Evolutionary conservation across 2,888 invertebrate genomes (phyloP), one percentile per base, ranked within the genome.

Genomic region (Ormyrus nitidulus): DNA sequence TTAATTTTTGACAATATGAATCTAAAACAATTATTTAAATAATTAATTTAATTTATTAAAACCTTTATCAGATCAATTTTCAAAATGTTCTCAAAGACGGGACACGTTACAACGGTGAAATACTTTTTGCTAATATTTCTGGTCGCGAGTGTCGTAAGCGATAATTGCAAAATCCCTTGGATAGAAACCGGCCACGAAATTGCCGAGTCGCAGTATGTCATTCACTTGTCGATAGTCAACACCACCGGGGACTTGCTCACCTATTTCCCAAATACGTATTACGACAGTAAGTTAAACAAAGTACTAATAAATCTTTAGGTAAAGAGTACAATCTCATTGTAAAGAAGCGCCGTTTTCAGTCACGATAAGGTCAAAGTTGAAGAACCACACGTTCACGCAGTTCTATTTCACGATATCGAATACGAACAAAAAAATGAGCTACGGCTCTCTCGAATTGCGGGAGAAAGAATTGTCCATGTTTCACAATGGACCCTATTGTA

Each of bases 361-460:
- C 9, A 75, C 49, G 6, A 74, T 82, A 46, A 62, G 62, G 19
- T 74, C 82, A 5, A 75, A 62, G 53, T 59, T 64, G 19, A 19
- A 44, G 8, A 77, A 70, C 34, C 73, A 65, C 5, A 76, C 77
- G 0, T 82, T 82, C n/a, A 77, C 77, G 2, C 73, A 82, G 9
- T 82, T 82, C 13, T 77, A 82, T 9, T 82, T 82, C 46, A 70
- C 62, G 44, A 70, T 73, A 0, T 7, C n/a, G n/a, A 82, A 82
- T 34, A 11, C 13, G n/a, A 80, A 80, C n/a, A 69, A 51, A 13
- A 72, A 49, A 0, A 61, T 34, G 59, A 71, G 56, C 13, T 48
- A 61, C 48, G 82, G 82, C 5, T 58, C n/a, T 6, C n/a, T 82
- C 34, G 68, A 59, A n/a, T 19, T 82, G 8, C 75, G 77, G 4